Base-by-base conservation (phyloP, 2,888 invertebrate species). In the Megaustenia siamemsis region DNA sequence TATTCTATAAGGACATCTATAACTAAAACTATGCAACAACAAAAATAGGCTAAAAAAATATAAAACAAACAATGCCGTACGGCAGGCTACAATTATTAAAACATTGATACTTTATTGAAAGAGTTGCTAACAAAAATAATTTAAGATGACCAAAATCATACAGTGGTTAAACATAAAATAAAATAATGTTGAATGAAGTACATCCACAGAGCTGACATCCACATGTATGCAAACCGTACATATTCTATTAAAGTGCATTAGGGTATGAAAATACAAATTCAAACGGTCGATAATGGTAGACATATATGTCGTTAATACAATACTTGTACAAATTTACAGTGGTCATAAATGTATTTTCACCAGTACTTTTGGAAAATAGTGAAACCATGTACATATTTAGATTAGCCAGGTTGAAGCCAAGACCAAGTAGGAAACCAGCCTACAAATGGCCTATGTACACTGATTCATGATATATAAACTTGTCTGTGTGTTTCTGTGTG, bases 51-150 rank as follows among this genome's bases (percentile, higher is more conserved):
- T n/a, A n/a, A n/a, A n/a, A n/a, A n/a, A n/a, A n/a, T n/a, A n/a
- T n/a, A n/a, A n/a, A n/a, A n/a, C n/a, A n/a, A n/a, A n/a, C n/a
- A n/a, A n/a, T n/a, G n/a, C n/a, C 49, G 18, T 53, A 35, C 24
- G 43, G 49, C 53, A 53, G n/a, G 63, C 43, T 66, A 43, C n/a
- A 43, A 28, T 6, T 49, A 69, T 80, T 69, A 24, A 80, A 80
- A 80, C 80, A 80, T 78, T 78, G 66, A 80, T 80, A 69, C 80
- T 80, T 80, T 68, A 80, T 80, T 80, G 35, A 68, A 80, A 49
- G 49, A 80, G 45, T 80, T 80, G 68, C 49, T 68, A 80, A 80
- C 63, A 80, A 80, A 80, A 68, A 69, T 66, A 66, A 66, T 45
- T 49, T 60, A 80, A 80, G 66, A 45, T 18, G 32, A 45, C 38